Percentiles rank a stretch among this genome's conserved stretches.
Conservation (phyloP, 2,113 vertebrate species). For the Sceloporus undulatus region DNA sequence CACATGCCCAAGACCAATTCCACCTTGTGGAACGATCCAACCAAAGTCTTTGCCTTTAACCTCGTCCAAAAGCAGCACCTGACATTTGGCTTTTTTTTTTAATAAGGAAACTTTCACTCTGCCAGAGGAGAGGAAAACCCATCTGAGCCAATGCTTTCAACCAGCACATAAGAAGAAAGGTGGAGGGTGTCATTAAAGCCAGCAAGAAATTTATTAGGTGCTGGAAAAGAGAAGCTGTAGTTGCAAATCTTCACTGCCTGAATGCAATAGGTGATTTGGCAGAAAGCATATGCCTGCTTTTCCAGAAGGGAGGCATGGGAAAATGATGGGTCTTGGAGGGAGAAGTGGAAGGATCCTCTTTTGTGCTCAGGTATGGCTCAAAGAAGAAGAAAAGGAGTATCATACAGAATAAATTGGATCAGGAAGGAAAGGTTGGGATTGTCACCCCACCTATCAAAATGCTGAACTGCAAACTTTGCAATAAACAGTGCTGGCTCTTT, state of each 20-base stretch:
- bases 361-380: background rate
- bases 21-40: slow-evolving; percentile 16
- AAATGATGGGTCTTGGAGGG: background rate
- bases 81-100: slow-evolving; percentile 4
- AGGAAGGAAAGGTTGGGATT: background rate
- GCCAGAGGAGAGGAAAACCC: slow-evolving; percentile 47
- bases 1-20: slow-evolving; percentile 27
- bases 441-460: background rate
- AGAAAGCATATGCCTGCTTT: slow-evolving; percentile 44
- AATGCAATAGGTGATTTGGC: slow-evolving; percentile 42
- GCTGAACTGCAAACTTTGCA: too few species aligned
- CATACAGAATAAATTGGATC: slow-evolving; percentile 5
- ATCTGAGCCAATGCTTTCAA: slow-evolving; percentile 41
- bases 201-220: slow-evolving; percentile 64
- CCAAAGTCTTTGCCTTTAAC: slow-evolving; percentile 4
- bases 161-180: slow-evolving; percentile 9
- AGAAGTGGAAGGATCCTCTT: background rate
- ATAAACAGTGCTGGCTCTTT: slow-evolving; percentile 5
- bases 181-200: slow-evolving; percentile 55
- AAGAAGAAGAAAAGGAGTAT: slow-evolving; percentile 12
- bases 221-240: slow-evolving; percentile 51
- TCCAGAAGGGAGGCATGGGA: background rate
- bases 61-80: slow-evolving; percentile 5
- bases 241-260: background rate
- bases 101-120: slow-evolving; percentile 23